Percentiles rank a stretch among this genome's conserved stretches.
Evolutionary conservation across 2,888 invertebrate genomes (phyloP).

Genomic region (Leptinotarsa juncta): DNA sequence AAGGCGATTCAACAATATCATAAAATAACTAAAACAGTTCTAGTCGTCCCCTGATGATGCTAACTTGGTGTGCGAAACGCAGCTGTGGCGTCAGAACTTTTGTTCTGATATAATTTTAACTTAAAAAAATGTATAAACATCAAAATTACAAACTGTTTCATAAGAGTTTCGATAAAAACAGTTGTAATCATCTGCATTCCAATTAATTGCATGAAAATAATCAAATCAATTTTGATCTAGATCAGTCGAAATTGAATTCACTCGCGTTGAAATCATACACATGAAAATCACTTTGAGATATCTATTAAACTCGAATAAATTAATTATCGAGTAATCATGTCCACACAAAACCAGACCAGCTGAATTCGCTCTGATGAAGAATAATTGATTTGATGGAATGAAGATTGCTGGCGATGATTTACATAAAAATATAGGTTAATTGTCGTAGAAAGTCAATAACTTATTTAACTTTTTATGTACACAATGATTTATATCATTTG

Average conservation of each 20-base stretch:
- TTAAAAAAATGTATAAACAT: too few species aligned
- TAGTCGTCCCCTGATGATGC: too few species aligned
- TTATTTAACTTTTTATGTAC: neutral
- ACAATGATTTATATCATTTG: too few species aligned
- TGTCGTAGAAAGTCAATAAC: conserved; percentile 5
- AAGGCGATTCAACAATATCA: too few species aligned
- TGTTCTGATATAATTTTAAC: too few species aligned
- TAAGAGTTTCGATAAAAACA: too few species aligned
- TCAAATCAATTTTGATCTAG: neutral
- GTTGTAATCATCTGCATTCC: too few species aligned
- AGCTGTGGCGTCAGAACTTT: too few species aligned
- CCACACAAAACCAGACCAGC: neutral
- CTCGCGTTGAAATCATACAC: neutral
- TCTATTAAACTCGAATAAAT: conserved; percentile 15
- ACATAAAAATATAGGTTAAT: conserved; percentile 18
- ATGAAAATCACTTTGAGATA: neutral
- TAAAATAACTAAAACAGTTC: too few species aligned
- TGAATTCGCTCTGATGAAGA: neutral
- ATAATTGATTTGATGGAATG: conserved; percentile 14
- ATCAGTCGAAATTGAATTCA: neutral
- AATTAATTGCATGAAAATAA: too few species aligned
- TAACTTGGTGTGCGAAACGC: too few species aligned
- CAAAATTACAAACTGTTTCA: too few species aligned
- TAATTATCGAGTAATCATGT: conserved; percentile 13
- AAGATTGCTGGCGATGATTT: neutral